Evolutionary conservation across 2,888 invertebrate genomes (phyloP).

Genomic region (Cheilosia vernalis): DNA sequence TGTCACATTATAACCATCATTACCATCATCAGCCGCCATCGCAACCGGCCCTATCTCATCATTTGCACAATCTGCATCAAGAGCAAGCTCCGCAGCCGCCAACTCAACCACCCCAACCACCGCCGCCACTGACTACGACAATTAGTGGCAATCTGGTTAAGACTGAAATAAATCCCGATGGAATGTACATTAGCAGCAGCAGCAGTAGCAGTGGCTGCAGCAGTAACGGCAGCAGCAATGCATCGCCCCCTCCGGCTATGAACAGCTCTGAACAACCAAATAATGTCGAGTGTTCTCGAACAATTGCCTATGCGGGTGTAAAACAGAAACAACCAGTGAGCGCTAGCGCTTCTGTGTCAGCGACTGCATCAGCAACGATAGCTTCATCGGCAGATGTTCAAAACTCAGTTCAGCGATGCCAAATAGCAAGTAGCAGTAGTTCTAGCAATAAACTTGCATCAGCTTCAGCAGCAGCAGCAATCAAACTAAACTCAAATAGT

Average conservation of each 20-base stretch:
- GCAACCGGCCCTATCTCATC: constrained; percentile 25
- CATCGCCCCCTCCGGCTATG: constrained; percentile 34
- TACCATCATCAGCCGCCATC: constrained; percentile 59
- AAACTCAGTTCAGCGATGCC: constrained; percentile 13
- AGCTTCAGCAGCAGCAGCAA: constrained; percentile 27
- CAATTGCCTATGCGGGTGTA: constrained; percentile 27
- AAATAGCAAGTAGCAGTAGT: constrained; percentile 26
- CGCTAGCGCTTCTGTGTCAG: constrained; percentile 17
- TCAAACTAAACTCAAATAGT: constrained; percentile 40
- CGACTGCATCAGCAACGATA: constrained; percentile 72
- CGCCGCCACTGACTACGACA: constrained; percentile 25
- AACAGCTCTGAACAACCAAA: constrained; percentile 5
- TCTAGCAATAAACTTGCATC: constrained; percentile 21
- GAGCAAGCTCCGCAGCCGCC: constrained; percentile 26
- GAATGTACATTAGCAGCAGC: constrained; percentile 70
- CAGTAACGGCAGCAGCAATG: constrained; percentile 65
- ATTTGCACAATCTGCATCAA: constrained; percentile 45
- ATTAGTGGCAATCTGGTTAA: constrained; percentile 55
- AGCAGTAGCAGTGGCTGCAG: constrained; percentile 68
- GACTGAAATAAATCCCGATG: constrained; percentile 75
- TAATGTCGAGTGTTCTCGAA: constrained; percentile 18
- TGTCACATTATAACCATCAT: constrained; percentile 63
- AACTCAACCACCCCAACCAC: neutral
- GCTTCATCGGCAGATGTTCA: constrained; percentile 20
- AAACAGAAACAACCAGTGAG: constrained; percentile 26